Evolutionary conservation across 2,113 vertebrate genomes (phyloP), one percentile per base, ranked within the genome.

Genomic region (Cynopterus brachyotis): DNA sequence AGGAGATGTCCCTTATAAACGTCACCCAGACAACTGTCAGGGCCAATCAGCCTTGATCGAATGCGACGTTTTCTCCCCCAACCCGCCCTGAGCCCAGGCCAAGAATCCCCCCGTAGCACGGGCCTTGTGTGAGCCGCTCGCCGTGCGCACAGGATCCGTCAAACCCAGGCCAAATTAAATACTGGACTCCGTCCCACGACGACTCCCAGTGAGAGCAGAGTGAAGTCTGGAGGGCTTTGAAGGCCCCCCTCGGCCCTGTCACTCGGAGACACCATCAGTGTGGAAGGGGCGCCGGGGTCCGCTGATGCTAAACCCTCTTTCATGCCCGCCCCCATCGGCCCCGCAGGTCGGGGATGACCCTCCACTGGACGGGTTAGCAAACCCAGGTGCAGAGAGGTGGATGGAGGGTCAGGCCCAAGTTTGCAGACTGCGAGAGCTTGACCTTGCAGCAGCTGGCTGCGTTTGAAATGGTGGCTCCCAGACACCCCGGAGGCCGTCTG

Each of bases 1-100:
- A 97, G 96, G 97, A 97, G 97, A 97, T 96, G 97, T 96, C 97
- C 98, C 98, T 98, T 97, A 97, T 97, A 97, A 97, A 96, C 97
- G 87, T 97, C 97, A 97, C 98, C 97, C 98, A 97, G 97, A 97
- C 97, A 97, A 98, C 97, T 97, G 96, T 95, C 98, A 97, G 87
- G 96, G 96, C 97, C 93, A 97, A 97, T 98, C 98, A 97, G 97
- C 53, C 92, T n/a, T 97, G 97, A 98, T 93, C 81, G 95, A 80
- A 97, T 19, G 78, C 3, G 96, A 97, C 98, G 96, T 96, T 96
- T 96, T 96, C 97, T 96, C 91, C 96, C 76, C 95, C 96, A 96
- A 89, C 64, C 73, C 1, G 37, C 93, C 73, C 94, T 88, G 95
- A 97, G 95, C 81, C 57, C 94, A 59, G 94, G 96, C 97, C 97